Percentiles rank a stretch among this genome's conserved stretches.
Conservation (phyloP, 1,140 invertebrate genomes). For the Pachyrhynchus sulphureomaculatus region DNA sequence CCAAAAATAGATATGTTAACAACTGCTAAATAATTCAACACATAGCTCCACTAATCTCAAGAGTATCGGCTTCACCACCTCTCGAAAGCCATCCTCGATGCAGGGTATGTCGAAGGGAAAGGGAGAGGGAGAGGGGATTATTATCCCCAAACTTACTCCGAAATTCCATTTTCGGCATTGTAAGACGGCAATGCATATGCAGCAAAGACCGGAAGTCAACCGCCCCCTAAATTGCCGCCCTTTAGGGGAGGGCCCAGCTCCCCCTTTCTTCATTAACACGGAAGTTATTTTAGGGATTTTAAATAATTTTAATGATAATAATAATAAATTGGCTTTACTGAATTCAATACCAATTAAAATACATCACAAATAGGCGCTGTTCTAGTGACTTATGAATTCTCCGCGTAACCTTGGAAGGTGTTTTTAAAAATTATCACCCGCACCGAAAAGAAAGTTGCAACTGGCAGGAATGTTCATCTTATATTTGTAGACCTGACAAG, state of each 20-base stretch:
- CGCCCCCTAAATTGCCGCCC: not conserved
- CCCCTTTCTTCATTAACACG: constrained; percentile 34
- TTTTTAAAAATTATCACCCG: too few relatives aligned
- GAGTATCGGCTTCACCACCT: constrained; percentile 3
- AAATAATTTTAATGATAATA: too few relatives aligned
- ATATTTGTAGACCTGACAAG: too few relatives aligned
- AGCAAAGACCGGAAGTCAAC: constrained; percentile 19
- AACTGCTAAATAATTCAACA: not conserved
- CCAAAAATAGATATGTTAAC: not conserved
- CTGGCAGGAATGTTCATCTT: too few relatives aligned
- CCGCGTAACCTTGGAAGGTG: too few relatives aligned
- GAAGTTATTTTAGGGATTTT: constrained; percentile 7
- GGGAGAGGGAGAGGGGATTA: constrained; percentile 7
- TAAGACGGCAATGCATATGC: constrained; percentile 34
- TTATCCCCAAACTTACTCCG: constrained; percentile 17
- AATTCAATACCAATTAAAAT: too few relatives aligned
- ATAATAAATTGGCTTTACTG: too few relatives aligned
- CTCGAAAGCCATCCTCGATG: not conserved
- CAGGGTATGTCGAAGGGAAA: not conserved
- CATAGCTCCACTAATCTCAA: constrained; percentile 1
- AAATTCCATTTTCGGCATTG: constrained; percentile 32
- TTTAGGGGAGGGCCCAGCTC: not conserved
- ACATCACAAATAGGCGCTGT: too few relatives aligned
- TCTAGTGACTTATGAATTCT: too few relatives aligned
- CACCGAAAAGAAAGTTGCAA: too few relatives aligned